Base-by-base conservation (phyloP, 2,797 vertebrate genomes). In the Acanthornis magna region DNA sequence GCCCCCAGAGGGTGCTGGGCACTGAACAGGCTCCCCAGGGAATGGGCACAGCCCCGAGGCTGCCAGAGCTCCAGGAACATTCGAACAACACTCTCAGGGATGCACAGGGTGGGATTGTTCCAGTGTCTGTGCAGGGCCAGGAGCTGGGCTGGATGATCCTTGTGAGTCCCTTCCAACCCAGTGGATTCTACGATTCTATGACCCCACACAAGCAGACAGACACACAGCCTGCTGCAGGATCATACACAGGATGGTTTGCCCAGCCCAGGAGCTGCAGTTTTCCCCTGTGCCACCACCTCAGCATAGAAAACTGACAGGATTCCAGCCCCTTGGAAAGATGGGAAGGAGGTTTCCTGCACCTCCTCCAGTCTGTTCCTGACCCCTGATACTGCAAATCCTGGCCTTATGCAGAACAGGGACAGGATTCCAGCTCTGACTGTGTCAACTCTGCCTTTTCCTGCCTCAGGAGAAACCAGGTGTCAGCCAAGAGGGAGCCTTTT, bases 141-240 rank as follows among this genome's bases (percentile, higher is more conserved):
- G 19, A 15, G 16, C 0, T 50, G 71, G 36, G 8, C 27, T 21
- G 0, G 0, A 16, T n/a, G 50, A 25, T 43, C 32, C 40, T 38
- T 13, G 32, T 27, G 19, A 5, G 20, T 7, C 7, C 23, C 29
- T 76, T 57, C 36, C 36, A 51, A 1, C 36, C 26, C 50, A 51
- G 36, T 36, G 57, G 23, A 63, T 43, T n/a, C n/a, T 40, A 1
- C 9, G 15, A 30, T 40, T 60, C 27, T 30, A 1, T 23, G n/a
- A 42, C 5, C 7, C 38, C 7, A 2, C 14, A 51, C 10, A 54
- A 58, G 27, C 40, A 87, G 54, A 29, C 3, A 22, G 29, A 66
- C 22, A 76, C 19, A 26, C 17, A 88, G 7, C 18, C n/a, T 65
- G 26, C 55, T 61, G 54, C 27, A 50, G 73, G 75, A 57, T 50